Evolutionary conservation across 2,113 vertebrate species (phyloP).

Genomic region (Hippoglossus stenolepis): DNA sequence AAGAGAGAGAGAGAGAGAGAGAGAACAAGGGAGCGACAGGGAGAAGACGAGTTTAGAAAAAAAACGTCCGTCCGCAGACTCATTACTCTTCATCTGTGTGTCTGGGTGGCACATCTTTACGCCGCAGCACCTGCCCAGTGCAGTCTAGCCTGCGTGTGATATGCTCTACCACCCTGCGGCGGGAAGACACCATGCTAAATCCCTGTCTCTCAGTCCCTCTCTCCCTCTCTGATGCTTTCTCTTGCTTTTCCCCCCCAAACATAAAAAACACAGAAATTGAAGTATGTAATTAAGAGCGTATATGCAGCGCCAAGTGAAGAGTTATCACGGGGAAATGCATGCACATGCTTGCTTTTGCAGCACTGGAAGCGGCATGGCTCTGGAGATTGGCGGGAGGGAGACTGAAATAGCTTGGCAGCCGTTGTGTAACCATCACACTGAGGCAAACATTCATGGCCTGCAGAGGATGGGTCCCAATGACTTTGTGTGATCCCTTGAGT

Average conservation of each 20-base stretch:
- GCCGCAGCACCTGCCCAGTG: conserved; percentile 62
- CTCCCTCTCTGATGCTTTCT: conserved; percentile 32
- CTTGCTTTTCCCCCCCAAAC: background rate
- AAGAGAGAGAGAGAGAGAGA: conserved; percentile 57
- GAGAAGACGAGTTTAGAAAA: too few relatives aligned
- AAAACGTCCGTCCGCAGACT: background rate
- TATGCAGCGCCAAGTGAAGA: background rate
- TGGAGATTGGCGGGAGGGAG: background rate
- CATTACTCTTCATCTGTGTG: conserved; percentile 71
- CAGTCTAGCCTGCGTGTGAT: conserved; percentile 58
- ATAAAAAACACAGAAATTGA: conserved; percentile 20
- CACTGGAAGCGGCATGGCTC: background rate
- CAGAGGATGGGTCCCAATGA: background rate
- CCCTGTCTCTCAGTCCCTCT: conserved; percentile 44
- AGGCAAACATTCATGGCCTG: background rate
- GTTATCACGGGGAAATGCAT: conserved; percentile 29
- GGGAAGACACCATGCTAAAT: conserved; percentile 54
- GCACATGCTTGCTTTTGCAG: background rate
- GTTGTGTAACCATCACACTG: background rate
- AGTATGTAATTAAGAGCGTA: conserved; percentile 18
- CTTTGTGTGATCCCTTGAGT: background rate
- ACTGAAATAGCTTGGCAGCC: background rate
- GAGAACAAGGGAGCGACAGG: conserved; percentile 45
- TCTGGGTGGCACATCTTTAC: conserved; percentile 62
- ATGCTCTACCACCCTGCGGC: conserved; percentile 53